Conservation (phyloP, 2,113 vertebrate genomes). For the Oreochromis niloticus region DNA sequence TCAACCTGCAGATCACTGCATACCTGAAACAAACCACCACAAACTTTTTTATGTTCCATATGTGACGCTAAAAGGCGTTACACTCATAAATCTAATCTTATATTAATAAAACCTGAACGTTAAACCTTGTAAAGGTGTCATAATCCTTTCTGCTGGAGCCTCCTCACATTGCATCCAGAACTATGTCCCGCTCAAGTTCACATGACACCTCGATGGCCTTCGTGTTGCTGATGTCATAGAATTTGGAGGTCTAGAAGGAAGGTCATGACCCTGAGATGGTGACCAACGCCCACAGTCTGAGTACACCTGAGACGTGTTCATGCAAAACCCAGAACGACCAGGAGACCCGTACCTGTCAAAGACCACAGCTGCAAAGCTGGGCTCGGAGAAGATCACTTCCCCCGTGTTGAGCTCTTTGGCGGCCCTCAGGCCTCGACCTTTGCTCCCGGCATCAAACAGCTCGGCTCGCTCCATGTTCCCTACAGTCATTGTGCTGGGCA, state of each 20-base stretch:
- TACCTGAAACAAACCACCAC: background rate
- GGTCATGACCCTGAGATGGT: background rate
- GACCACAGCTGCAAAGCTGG: constrained; percentile 88
- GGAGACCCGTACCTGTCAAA: constrained; percentile 83
- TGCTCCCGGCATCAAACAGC: constrained; percentile 80
- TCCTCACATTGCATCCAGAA: background rate
- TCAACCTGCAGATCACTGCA: background rate
- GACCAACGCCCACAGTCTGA: background rate
- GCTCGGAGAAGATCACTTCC: constrained; percentile 88
- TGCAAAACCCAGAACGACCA: constrained; percentile 35
- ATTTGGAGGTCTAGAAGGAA: background rate
- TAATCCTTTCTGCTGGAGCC: background rate
- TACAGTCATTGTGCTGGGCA: constrained; percentile 65
- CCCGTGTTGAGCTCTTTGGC: constrained; percentile 78
- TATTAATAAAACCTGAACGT: background rate
- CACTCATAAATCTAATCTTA: background rate
- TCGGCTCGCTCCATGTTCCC: constrained; percentile 83
- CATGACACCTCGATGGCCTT: background rate
- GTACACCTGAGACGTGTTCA: constrained; percentile 6
- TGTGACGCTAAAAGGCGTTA: background rate
- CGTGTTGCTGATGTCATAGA: constrained; percentile 10
- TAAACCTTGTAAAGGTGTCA: background rate
- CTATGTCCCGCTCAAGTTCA: background rate
- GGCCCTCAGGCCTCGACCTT: constrained; percentile 88
- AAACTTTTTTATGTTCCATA: background rate